A percentile compares a stretch with the other conserved stretches of the same genome.
phyloP scores from a whole-genome alignment of 2,797 vertebrate genomes.

The Cirrhinus mrigala region DNA sequence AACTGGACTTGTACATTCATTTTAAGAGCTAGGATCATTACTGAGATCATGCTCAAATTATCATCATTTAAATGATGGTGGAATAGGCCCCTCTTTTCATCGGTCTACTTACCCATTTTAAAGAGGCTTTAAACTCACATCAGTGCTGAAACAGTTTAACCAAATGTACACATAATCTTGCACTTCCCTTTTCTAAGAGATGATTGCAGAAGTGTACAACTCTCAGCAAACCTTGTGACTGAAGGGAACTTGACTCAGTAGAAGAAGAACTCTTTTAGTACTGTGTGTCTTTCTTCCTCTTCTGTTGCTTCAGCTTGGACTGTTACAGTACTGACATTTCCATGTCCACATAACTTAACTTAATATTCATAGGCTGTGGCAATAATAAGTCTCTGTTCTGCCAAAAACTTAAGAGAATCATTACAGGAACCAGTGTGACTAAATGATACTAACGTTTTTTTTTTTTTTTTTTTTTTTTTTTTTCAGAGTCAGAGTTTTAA shows the following conservation, averaged over 20 bases:
- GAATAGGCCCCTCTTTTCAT: neutral
- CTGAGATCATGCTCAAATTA: too few species aligned
- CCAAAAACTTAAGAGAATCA: constrained; percentile 58
- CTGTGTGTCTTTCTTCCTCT: constrained; percentile 49
- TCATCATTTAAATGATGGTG: neutral
- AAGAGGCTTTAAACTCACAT: neutral
- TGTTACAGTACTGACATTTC: neutral
- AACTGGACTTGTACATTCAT: neutral
- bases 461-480: too few species aligned
- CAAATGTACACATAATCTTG: constrained; percentile 67
- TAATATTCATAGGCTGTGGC: neutral
- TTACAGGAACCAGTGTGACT: constrained; percentile 56
- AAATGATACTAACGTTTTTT: constrained; percentile 70
- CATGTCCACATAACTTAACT: neutral
- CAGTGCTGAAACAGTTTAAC: neutral
- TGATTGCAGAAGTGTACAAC: constrained; percentile 75
- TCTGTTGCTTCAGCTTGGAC: constrained; percentile 38
- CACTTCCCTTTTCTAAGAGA: constrained; percentile 68
- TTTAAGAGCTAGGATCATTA: too few species aligned
- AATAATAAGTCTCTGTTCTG: constrained; percentile 37
- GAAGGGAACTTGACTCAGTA: constrained; percentile 39
- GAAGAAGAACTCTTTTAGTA: constrained; percentile 31
- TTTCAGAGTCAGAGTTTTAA: constrained; percentile 65
- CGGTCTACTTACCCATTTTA: neutral
- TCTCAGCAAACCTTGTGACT: constrained; percentile 50